These are phyloP conservation scores for Pelobates cultripes DNA, from an alignment of 2,797 vertebrate species.

Conservation along the genomic window DNA sequence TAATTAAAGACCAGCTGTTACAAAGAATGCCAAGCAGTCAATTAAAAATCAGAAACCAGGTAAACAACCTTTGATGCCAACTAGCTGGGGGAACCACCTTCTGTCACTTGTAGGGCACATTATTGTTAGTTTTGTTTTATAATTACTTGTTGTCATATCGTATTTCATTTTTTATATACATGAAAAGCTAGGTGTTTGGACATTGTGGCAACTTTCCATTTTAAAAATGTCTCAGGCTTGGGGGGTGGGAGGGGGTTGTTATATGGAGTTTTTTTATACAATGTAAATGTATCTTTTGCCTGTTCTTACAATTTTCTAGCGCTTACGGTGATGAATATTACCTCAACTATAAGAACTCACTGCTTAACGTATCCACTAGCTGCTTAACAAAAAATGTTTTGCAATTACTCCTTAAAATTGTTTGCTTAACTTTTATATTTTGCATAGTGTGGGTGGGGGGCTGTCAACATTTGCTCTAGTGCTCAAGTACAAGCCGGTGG, in stretches of 20 bases:
- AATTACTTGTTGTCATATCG: slow-evolving; percentile 52
- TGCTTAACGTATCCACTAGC: no score
- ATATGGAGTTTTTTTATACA: not conserved
- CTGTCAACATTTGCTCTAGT: no score
- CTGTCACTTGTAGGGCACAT: slow-evolving; percentile 41
- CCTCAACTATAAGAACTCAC: no score
- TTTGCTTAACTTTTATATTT: no score
- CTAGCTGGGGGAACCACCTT: slow-evolving; percentile 50
- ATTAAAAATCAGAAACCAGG: slow-evolving; percentile 56
- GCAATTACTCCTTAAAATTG: no score
- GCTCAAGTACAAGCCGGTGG: no score
- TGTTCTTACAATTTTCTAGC: not conserved
- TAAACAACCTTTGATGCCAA: slow-evolving; percentile 57
- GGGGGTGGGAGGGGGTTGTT: not conserved
- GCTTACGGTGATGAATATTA: no score
- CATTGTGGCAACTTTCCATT: slow-evolving; percentile 21
- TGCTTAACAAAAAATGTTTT: no score
- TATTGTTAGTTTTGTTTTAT: slow-evolving; percentile 53
- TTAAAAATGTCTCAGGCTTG: slow-evolving; percentile 18
- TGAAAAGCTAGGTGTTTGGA: slow-evolving; percentile 34
- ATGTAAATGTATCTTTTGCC: not conserved
- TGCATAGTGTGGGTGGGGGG: no score
- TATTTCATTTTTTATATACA: slow-evolving; percentile 13
- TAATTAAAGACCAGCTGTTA: slow-evolving; percentile 56
- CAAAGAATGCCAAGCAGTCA: slow-evolving; percentile 51